Percentiles rank a stretch among this genome's conserved stretches.
These are phyloP conservation scores for Vulpes ferrilata DNA, from an alignment of 2,113 vertebrate genomes.

Conservation along the genomic window DNA sequence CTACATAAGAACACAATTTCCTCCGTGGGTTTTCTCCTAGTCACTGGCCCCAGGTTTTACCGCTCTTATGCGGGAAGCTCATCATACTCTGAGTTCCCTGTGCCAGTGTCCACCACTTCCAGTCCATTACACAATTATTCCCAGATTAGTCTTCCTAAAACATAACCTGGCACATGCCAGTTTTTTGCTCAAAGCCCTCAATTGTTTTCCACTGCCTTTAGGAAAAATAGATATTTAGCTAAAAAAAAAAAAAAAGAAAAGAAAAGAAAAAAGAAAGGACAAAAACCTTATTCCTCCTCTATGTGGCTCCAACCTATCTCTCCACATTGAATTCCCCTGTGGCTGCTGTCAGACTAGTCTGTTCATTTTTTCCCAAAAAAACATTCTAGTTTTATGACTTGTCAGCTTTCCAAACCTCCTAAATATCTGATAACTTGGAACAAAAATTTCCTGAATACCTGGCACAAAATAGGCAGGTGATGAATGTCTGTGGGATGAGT, in stretches of 20 bases:
- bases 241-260: not conserved
- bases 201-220: not conserved
- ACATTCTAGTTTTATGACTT: not conserved
- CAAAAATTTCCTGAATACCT: not conserved
- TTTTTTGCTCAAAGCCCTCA: not conserved
- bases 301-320: not conserved
- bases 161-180: not conserved
- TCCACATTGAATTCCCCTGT: not conserved
- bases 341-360: not conserved
- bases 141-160: not conserved
- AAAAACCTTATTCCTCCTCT: not conserved
- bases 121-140: not conserved
- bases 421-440: not conserved
- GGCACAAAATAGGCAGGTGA: not conserved
- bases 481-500: not conserved
- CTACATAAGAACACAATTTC: not conserved
- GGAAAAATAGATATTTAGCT: not conserved
- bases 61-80: not conserved
- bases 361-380: not conserved
- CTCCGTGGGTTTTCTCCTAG: not conserved
- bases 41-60: not conserved
- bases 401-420: not conserved
- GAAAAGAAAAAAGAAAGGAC: too few relatives aligned
- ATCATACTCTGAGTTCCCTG: not conserved
- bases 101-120: not conserved